Evolutionary conservation across 1,140 invertebrate species (phyloP).

Genomic region (Drosophila mauritiana): DNA sequence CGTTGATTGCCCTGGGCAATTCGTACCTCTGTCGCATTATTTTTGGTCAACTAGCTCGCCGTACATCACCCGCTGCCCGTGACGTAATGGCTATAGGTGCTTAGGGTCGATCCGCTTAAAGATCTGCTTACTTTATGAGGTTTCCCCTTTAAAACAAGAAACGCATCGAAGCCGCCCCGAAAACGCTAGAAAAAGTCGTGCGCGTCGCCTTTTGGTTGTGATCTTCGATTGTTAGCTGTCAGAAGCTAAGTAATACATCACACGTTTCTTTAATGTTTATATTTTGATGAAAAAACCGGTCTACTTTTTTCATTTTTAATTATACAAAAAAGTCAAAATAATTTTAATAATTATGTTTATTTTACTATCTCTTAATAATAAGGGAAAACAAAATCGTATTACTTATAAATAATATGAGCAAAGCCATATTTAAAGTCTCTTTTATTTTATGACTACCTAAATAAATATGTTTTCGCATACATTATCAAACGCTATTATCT

Average conservation of each 20-base stretch:
- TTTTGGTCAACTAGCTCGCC: constrained; percentile 10
- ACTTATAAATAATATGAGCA: too few species aligned
- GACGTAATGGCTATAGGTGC: constrained; percentile 9
- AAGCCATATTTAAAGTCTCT: not conserved
- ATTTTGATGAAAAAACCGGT: too few species aligned
- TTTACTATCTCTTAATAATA: too few species aligned
- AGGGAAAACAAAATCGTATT: too few species aligned
- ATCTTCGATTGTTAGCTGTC: constrained; percentile 32
- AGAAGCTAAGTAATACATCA: constrained; percentile 25
- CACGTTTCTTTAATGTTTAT: too few species aligned
- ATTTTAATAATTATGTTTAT: not conserved
- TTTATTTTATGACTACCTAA: not conserved
- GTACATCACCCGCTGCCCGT: constrained; percentile 12
- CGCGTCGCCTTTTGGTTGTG: constrained; percentile 34
- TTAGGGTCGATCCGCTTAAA: not conserved
- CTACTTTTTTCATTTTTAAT: too few species aligned
- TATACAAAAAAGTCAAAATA: too few species aligned
- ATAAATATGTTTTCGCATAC: constrained; percentile 17
- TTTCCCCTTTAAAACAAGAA: not conserved
- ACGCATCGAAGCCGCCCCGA: not conserved
- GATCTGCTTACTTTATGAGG: not conserved
- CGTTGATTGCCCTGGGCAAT: constrained; percentile 15
- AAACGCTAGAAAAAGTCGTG: constrained; percentile 32
- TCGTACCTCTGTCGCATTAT: not conserved
- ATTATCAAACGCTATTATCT: constrained; percentile 1